Base-by-base conservation (phyloP, 1,140 invertebrate species). In the Theocolax elegans region DNA sequence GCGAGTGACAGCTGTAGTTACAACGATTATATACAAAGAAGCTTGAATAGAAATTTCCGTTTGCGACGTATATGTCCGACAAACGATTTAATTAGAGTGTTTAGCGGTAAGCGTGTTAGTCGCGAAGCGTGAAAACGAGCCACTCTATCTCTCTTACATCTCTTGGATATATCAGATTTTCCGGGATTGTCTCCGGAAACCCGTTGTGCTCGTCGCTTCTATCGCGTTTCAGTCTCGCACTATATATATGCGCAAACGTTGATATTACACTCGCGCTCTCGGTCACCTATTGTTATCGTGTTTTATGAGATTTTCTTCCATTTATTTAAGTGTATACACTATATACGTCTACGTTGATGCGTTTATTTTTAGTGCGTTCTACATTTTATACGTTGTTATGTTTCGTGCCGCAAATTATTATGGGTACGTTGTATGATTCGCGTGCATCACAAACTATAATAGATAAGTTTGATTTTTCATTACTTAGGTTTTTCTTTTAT, bases 141-240 rank as follows among this genome's bases (percentile, higher is more conserved):
- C 19, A 7, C 29, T 2, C 31, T 56, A 56, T 21, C 35, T 23
- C 35, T 3, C 1, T 6, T 35, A 35, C 31, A 23, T 40, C 17
- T 21, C 17, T 21, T 13, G 29, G 21, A 31, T 25, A 58, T 58
- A 58, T 40, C 29, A 58, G 35, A 58, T 58, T 58, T 58, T 38
- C 35, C 35, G 13, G 35, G 29, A 40, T 58, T 42, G 19, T 58
- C 29, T 42, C 17, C 31, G 21, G 35, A 58, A 40, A 58, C 31
- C 23, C 13, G 10, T 40, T 17, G 35, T 12, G 17, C 35, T 15
- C 2, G 19, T 35, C 3, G 38, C 35, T 23, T 13, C 13, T 38
- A 29, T 58, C 31, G 17, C 12, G 35, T 58, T 58, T 58, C 35
- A 40, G 35, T 40, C 54, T 21, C 35, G 31, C 53, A 12, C 53